A percentile compares a stretch with the other conserved stretches of the same genome.
phyloP scores from a whole-genome alignment of 2,113 vertebrate genomes.

The Mixornis gularis region DNA sequence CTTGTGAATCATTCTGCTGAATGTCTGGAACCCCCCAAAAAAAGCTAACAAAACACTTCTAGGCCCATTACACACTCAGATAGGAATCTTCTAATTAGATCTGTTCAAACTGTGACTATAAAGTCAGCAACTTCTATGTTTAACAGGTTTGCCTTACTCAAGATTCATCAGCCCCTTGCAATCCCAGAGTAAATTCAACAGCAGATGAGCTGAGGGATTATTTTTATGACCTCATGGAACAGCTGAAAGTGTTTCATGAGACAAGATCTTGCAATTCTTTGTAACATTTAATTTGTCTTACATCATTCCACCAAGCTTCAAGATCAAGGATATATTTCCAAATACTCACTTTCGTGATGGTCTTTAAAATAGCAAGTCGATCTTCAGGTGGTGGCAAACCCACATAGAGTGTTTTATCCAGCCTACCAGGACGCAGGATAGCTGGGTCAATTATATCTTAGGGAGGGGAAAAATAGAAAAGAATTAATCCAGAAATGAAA shows the following conservation, averaged over 20 bases:
- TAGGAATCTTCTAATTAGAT: constrained; percentile 25
- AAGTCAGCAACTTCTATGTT: neutral
- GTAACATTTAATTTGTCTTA: neutral
- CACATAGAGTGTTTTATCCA: constrained; percentile 93
- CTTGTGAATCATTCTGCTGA: neutral
- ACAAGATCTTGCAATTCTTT: neutral
- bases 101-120: neutral
- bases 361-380: constrained; percentile 87
- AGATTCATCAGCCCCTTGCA: neutral
- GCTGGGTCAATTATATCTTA: constrained; percentile 94
- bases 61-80: neutral
- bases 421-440: constrained; percentile 87
- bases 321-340: neutral
- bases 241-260: neutral
- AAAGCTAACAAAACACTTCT: neutral
- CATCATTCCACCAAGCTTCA: neutral
- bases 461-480: neutral
- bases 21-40: neutral
- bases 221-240: neutral
- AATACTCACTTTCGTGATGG: constrained; percentile 87
- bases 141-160: neutral
- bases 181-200: neutral
- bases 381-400: constrained; percentile 88
- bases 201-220: neutral
- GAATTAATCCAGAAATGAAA: neutral